Evolutionary conservation across 2,888 invertebrate species (phyloP), one percentile per base, ranked within the genome.

Genomic region (Drosophila siamana): DNA sequence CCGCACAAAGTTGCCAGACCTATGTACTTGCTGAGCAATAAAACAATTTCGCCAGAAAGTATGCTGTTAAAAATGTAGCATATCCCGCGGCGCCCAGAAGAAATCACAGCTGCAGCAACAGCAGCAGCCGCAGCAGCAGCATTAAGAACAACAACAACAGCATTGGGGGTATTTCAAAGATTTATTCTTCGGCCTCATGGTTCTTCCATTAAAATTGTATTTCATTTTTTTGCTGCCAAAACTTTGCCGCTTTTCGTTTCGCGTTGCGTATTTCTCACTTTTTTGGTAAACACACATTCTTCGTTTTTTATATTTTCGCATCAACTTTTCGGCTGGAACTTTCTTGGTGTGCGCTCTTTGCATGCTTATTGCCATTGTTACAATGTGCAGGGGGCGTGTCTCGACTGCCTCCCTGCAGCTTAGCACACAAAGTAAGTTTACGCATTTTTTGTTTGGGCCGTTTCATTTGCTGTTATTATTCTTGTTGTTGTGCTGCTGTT

Each of bases 181-280:
- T 83, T 83, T 86, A 78, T 78, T 62, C 64, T 33, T 43, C 19
- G 47, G 56, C 46, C 60, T 22, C 55, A 47, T 41, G 40, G 48
- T 16, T 43, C 15, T 28, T 46, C 48, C 74, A 69, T 71, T 82
- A 67, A 85, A 82, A 74, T 64, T 79, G 72, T 74, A 63, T 80
- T 72, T 68, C 51, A 69, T 57, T 51, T 38, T 13, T 43, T 41
- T n/a, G 28, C 50, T 59, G 15, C 30, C 7, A 48, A 46, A 66
- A 54, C 56, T 57, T 60, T 46, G 13, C 9, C 43, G 13, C 13
- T 44, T 43, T n/a, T 9, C 41, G 16, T 2, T 30, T n/a, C 7
- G n/a, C 15, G 11, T 30, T 47, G 30, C 43, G 11, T 19, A 13
- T n/a, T 44, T 44, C 15, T 24, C 11, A 4, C 19, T 15, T 44